Evolutionary conservation across 2,888 invertebrate genomes (phyloP).

Genomic region (Drosophila neonasuta): DNA sequence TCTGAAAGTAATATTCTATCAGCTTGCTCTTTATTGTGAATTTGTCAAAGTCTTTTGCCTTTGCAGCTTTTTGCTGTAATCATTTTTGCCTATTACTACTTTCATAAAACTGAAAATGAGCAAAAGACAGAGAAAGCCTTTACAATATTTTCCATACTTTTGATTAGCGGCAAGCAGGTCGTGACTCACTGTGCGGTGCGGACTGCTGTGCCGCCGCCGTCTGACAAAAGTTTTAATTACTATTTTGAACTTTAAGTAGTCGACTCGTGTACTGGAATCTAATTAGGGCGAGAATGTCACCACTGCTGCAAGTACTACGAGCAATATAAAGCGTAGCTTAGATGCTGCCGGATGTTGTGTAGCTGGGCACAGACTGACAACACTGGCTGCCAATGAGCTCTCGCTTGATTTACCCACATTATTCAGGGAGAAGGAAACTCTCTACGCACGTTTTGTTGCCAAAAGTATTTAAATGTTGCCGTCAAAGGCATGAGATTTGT

Average conservation of each 20-base stretch:
- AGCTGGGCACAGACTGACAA: constrained; percentile 5
- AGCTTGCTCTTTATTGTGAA: neutral
- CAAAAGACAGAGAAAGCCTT: neutral
- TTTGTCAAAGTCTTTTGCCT: neutral
- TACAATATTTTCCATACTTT: constrained; percentile 23
- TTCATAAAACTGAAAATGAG: neutral
- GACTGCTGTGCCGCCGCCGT: constrained; percentile 49
- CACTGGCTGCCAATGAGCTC: constrained; percentile 40
- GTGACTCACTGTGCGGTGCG: constrained; percentile 48
- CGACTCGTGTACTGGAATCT: constrained; percentile 79
- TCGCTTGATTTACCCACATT: constrained; percentile 46
- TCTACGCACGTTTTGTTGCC: constrained; percentile 57
- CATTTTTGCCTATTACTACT: neutral
- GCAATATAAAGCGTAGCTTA: constrained; percentile 37
- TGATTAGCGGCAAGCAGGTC: constrained; percentile 19
- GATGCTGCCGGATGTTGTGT: constrained; percentile 31
- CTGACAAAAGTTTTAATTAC: constrained; percentile 81
- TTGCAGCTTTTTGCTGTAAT: neutral
- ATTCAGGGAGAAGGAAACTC: constrained; percentile 13
- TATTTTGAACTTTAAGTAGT: constrained; percentile 78
- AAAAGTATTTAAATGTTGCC: constrained; percentile 71
- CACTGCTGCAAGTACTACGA: constrained; percentile 35
- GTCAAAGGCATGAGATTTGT: constrained; percentile 61
- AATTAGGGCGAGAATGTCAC: constrained; percentile 70
- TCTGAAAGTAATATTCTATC: neutral